Percentiles rank a stretch among this genome's conserved stretches.
Conservation (phyloP, 2,113 vertebrate genomes). For the Podarcis cretensis region DNA sequence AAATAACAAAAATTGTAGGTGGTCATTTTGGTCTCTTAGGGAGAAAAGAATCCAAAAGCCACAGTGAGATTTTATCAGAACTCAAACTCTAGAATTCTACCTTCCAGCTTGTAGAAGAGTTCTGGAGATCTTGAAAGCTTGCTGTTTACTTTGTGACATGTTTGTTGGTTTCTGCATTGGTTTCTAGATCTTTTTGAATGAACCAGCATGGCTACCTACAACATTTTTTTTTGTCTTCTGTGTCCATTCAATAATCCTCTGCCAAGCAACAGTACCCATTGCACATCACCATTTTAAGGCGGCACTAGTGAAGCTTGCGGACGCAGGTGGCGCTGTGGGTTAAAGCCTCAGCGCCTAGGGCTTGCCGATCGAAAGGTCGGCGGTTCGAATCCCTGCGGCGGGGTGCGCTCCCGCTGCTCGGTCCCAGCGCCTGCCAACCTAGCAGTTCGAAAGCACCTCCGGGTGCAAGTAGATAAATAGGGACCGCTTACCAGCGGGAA, state of each 20-base stretch:
- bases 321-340: too few relatives aligned
- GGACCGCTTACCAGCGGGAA: too few relatives aligned
- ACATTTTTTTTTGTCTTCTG: conserved; percentile 56
- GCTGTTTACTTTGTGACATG: background rate
- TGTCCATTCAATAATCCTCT: conserved; percentile 62
- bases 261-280: conserved; percentile 68
- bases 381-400: too few relatives aligned
- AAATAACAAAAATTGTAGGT: background rate
- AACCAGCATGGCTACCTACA: conserved; percentile 35
- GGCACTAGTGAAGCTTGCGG: conserved; percentile 3
- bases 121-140: background rate
- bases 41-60: background rate
- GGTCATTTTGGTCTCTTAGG: background rate
- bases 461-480: too few relatives aligned
- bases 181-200: background rate
- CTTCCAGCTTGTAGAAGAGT: background rate
- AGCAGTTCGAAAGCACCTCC: too few relatives aligned
- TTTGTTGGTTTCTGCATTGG: background rate
- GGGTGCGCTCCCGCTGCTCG: too few relatives aligned
- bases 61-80: background rate
- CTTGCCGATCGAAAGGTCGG: too few relatives aligned
- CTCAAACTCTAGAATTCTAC: background rate
- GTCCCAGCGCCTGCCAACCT: too few relatives aligned
- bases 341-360: too few relatives aligned
- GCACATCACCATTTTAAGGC: conserved; percentile 50